Conservation (phyloP, 2,888 invertebrate genomes). For the Pseudococcus jackbeardsleyi region DNA sequence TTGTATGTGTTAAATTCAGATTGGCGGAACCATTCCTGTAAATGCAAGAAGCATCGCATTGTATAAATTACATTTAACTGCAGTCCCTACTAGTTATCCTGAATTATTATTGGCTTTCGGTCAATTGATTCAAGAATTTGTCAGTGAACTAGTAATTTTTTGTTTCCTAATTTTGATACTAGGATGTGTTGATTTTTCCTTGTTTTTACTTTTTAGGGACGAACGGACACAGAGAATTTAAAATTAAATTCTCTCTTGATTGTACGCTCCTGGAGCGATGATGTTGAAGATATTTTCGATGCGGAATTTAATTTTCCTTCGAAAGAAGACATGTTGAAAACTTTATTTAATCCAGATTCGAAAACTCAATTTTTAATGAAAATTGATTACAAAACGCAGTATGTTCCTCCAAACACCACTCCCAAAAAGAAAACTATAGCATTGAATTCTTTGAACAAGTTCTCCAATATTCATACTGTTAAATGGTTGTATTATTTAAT, state of each 20-base stretch:
- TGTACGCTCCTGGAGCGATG: background rate
- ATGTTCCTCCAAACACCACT: background rate
- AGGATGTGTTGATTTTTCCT: background rate
- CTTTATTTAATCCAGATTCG: background rate
- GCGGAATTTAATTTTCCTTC: slow-evolving; percentile 9
- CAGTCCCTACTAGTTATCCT: background rate
- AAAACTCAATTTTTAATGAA: slow-evolving; percentile 4
- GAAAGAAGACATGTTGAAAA: background rate
- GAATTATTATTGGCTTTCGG: background rate
- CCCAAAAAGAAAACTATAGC: background rate
- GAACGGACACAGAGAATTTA: background rate
- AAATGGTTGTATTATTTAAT: slow-evolving; percentile 17
- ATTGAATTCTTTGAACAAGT: background rate
- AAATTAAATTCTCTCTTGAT: background rate
- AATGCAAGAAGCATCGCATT: background rate
- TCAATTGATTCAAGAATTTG: background rate
- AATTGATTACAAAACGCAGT: background rate
- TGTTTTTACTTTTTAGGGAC: slow-evolving; percentile 10
- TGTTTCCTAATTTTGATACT: background rate
- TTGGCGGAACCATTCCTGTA: slow-evolving; percentile 1
- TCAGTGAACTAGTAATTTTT: background rate
- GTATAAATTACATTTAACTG: slow-evolving; percentile 9
- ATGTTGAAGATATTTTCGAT: background rate
- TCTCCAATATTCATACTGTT: background rate
- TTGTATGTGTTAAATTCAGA: background rate